Evolutionary conservation across 2,888 invertebrate species (phyloP), one percentile per base, ranked within the genome.

Genomic region (Noctua comes): DNA sequence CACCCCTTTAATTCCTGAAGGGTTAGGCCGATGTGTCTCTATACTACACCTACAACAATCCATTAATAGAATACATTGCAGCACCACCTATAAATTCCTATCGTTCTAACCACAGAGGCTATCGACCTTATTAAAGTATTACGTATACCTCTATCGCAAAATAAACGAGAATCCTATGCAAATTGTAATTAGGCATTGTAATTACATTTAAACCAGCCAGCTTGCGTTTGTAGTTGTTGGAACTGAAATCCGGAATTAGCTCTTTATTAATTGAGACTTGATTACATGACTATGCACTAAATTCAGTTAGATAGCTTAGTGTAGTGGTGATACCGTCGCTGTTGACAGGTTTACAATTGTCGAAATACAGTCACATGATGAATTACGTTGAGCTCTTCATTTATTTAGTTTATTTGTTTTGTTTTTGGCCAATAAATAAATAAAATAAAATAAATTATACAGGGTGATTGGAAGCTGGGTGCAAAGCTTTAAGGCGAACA

Each of bases 271-370:
- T 31, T 27, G 1, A 24, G 10, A 21, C 31, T 43, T 36, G 21
- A 31, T 76, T 46, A 76, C 76, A 64, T n/a, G 48, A 40, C 11
- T 77, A 40, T 77, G 46, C 77, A 36, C 46, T 65, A n/a, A n/a
- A 65, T 74, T 64, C 24, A 74, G 43, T 75, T 51, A 64, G 10
- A 48, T 6, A 73, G 16, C 31, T 59, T 36, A n/a, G 43, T 18
- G 11, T 24, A 18, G 1, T 27, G 5, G 27, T 48, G 11, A 40
- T 40, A 24, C 2, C 1, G n/a, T 75, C 18, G 16, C 18, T 62
- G 7, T n/a, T 21, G 8, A 5, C 7, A 18, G 54, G 24, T 54
- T 1, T 24, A 54, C 4, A 21, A 21, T 24, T 59, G 8, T n/a
- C 4, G 21, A 21, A 71, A 71, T 40, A 27, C 57, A 54, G 21